Base-by-base conservation (phyloP, 2,888 invertebrate genomes). In the Heliothis peltigera region DNA sequence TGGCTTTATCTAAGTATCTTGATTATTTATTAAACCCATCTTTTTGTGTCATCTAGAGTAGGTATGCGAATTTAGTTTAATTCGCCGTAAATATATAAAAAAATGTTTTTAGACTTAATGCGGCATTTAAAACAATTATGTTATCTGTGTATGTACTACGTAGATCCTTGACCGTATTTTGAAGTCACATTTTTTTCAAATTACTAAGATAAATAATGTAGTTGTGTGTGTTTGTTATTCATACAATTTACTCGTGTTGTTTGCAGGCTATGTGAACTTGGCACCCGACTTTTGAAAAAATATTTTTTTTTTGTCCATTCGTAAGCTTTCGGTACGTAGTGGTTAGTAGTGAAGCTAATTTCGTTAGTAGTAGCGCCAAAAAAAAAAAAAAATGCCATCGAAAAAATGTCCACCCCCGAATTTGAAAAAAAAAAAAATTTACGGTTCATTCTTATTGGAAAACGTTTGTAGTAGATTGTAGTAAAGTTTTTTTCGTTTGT, bases 161-260 rank as follows among this genome's bases (percentile, higher is more conserved):
- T 42, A 46, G 28, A 35, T 32, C 79, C 79, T 63, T 78, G 79
- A 51, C 64, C 75, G 58, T 44, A 56, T 72, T 70, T 42, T 56
- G 42, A 18, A 60, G 21, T 49, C 7, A 47, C n/a, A n/a, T 66
- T 61, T 60, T 62, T 60, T 53, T 56, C 48, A 44, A 47, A 66
- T 17, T 52, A 55, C 42, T 35, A 35, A 58, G 61, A 35, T 64
- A 56, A n/a, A 52, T 55, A n/a, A n/a, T 57, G 59, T 64, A 25
- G 70, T 68, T 48, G 43, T 54, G 68, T 47, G 42, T 54, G 51
- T 61, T 44, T 22, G 39, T 64, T 55, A 62, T 65, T 73, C 61
- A 64, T 59, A 69, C 42, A 52, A 67, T 65, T 71, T 55, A 64
- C 44, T 52, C 56, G 25, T 18, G 17, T 44, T 60, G 57, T 62